phyloP scores from a whole-genome alignment of 1,140 invertebrate species.

The Dreissena rostriformis region DNA sequence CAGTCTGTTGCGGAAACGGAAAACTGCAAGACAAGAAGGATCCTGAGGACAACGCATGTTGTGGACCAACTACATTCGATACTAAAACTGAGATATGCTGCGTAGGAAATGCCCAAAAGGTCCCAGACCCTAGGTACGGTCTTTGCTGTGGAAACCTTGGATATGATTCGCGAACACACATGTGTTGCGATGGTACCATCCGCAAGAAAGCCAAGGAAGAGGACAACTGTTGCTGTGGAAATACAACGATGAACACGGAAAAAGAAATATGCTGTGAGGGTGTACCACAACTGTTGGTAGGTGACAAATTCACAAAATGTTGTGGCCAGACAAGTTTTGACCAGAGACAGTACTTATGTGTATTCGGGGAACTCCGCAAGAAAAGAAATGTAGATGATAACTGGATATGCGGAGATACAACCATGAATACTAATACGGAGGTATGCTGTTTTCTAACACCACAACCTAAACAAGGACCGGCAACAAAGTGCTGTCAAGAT shows the following conservation, averaged over 20 bases:
- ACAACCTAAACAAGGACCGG: slow-evolving; percentile 18
- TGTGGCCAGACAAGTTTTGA: slow-evolving; percentile 37
- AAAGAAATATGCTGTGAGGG: slow-evolving; percentile 53
- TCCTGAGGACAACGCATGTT: slow-evolving; percentile 45
- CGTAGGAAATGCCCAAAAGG: slow-evolving; percentile 30
- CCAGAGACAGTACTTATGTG: slow-evolving; percentile 24
- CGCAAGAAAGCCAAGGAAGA: slow-evolving; percentile 10
- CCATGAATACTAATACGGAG: slow-evolving; percentile 45
- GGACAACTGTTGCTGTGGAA: slow-evolving; percentile 52
- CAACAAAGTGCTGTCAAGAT: slow-evolving; percentile 38
- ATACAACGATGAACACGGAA: slow-evolving; percentile 46
- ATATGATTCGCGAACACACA: slow-evolving; percentile 37
- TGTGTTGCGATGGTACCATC: slow-evolving; percentile 36
- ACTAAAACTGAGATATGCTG: slow-evolving; percentile 47
- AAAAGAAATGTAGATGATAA: slow-evolving; percentile 43
- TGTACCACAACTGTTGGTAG: slow-evolving; percentile 28
- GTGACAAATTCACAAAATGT: slow-evolving; percentile 36
- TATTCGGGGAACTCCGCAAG: slow-evolving; percentile 17
- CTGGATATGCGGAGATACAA: slow-evolving; percentile 44
- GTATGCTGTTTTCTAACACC: slow-evolving; percentile 47
- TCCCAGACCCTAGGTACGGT: slow-evolving; percentile 12
- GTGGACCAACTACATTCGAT: slow-evolving; percentile 47
- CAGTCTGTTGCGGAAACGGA: slow-evolving; percentile 49
- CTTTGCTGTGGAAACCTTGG: slow-evolving; percentile 36
- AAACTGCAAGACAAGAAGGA: slow-evolving; percentile 38